Evolutionary conservation across 1,140 invertebrate genomes (phyloP).

Genomic region (Mactra quadrangularis): DNA sequence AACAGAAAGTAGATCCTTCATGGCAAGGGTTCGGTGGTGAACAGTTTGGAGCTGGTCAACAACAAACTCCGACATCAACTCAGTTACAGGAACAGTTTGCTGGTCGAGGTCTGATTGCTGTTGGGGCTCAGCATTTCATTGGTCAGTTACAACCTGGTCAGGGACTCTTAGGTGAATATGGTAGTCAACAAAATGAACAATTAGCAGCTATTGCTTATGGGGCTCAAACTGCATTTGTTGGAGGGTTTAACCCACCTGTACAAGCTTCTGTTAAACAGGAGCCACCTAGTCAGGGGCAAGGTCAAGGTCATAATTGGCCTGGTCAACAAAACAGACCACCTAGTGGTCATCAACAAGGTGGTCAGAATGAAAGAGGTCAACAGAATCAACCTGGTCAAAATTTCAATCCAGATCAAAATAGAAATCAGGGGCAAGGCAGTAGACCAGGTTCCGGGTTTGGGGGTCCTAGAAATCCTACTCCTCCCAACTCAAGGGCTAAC

Average conservation of each 20-base stretch:
- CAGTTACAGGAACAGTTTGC: constrained; percentile 58
- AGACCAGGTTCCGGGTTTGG: constrained; percentile 50
- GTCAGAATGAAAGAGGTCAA: constrained; percentile 2
- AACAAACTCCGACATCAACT: background rate
- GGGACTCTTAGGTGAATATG: constrained; percentile 56
- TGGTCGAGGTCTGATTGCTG: constrained; percentile 49
- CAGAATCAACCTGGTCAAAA: constrained; percentile 12
- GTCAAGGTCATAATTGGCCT: background rate
- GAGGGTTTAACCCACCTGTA: constrained; percentile 49
- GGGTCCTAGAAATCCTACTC: constrained; percentile 31
- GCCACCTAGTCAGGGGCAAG: background rate
- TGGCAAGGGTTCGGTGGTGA: constrained; percentile 35
- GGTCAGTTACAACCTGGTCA: constrained; percentile 50
- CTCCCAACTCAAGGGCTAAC: constrained; percentile 48
- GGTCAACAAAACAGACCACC: constrained; percentile 39
- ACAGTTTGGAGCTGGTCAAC: constrained; percentile 13
- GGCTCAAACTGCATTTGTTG: constrained; percentile 54
- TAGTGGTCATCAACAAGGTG: background rate
- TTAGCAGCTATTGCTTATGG: constrained; percentile 50
- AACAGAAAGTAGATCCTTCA: constrained; percentile 28
- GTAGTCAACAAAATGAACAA: constrained; percentile 58
- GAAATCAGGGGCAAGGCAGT: constrained; percentile 43
- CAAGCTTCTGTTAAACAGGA: constrained; percentile 48
- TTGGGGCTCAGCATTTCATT: constrained; percentile 53
- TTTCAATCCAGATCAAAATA: constrained; percentile 46